These are phyloP conservation scores for Channa striata DNA, from an alignment of 2,797 vertebrate genomes.

Conservation along the genomic window DNA sequence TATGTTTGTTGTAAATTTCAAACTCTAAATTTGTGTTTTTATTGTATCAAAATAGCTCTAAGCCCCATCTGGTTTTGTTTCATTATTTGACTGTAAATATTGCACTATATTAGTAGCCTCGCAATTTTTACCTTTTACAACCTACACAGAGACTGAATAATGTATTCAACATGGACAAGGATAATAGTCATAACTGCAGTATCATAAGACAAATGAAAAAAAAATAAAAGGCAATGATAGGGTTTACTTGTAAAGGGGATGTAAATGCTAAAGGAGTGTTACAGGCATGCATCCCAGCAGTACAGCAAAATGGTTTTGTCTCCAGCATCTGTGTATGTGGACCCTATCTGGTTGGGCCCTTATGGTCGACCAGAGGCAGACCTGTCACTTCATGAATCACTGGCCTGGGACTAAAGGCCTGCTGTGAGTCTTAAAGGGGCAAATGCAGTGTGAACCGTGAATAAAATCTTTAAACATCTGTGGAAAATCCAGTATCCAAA, in stretches of 20 bases:
- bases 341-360: conserved; percentile 72
- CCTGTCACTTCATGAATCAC: conserved; percentile 86
- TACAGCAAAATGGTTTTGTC: conserved; percentile 58
- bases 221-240: neutral
- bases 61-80: neutral
- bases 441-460: conserved; percentile 86
- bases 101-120: neutral
- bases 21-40: too few relatives aligned
- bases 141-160: too few relatives aligned
- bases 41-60: neutral
- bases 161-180: too few relatives aligned
- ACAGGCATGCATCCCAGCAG: conserved; percentile 21
- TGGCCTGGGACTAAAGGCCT: conserved; percentile 75
- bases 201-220: too few relatives aligned
- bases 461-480: conserved; percentile 82
- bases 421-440: conserved; percentile 84
- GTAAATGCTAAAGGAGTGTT: conserved; percentile 3
- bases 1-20: neutral
- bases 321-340: conserved; percentile 45
- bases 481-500: conserved; percentile 80
- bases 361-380: conserved; percentile 75
- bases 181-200: too few relatives aligned
- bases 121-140: too few relatives aligned
- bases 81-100: neutral
- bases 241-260: too few relatives aligned